Percentiles rank a stretch among this genome's conserved stretches.
Evolutionary conservation across 2,797 vertebrate species (phyloP).

Genomic region (Xenentodon cancila): DNA sequence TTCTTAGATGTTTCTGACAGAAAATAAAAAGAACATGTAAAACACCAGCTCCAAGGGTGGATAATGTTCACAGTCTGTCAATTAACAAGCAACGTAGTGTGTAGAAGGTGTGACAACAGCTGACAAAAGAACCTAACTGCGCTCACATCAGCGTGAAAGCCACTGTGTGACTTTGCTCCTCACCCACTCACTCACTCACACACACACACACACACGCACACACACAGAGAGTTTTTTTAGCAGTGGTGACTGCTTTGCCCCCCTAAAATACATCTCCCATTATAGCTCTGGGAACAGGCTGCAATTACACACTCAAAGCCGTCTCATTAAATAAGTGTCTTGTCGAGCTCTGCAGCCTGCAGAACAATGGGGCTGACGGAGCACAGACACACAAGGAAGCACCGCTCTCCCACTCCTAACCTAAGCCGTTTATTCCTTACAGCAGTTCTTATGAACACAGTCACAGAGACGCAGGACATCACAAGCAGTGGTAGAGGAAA

Average conservation of each 20-base stretch:
- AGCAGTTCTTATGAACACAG: slow-evolving; percentile 33
- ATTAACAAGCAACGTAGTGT: slow-evolving; percentile 20
- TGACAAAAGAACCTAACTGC: background rate
- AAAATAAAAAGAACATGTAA: background rate
- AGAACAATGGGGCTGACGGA: slow-evolving; percentile 63
- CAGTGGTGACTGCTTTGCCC: slow-evolving; percentile 60
- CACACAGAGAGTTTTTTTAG: slow-evolving; percentile 29
- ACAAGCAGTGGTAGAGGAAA: slow-evolving; percentile 52
- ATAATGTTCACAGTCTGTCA: slow-evolving; percentile 5
- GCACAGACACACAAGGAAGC: slow-evolving; percentile 38
- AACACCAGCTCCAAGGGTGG: background rate
- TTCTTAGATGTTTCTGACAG: no score
- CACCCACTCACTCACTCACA: slow-evolving; percentile 14
- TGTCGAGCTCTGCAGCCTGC: slow-evolving; percentile 50
- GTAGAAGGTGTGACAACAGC: slow-evolving; percentile 13
- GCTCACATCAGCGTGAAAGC: background rate
- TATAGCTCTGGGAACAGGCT: slow-evolving; percentile 66
- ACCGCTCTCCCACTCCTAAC: slow-evolving; percentile 38
- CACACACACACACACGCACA: no score
- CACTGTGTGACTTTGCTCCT: slow-evolving; percentile 32
- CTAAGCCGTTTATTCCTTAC: slow-evolving; percentile 43
- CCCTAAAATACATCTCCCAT: slow-evolving; percentile 67
- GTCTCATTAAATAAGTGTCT: slow-evolving; percentile 77
- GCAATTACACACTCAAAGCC: slow-evolving; percentile 73
- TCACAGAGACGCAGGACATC: slow-evolving; percentile 37